Conservation (phyloP, 2,797 vertebrate species). For the Tragelaphus oryx region DNA sequence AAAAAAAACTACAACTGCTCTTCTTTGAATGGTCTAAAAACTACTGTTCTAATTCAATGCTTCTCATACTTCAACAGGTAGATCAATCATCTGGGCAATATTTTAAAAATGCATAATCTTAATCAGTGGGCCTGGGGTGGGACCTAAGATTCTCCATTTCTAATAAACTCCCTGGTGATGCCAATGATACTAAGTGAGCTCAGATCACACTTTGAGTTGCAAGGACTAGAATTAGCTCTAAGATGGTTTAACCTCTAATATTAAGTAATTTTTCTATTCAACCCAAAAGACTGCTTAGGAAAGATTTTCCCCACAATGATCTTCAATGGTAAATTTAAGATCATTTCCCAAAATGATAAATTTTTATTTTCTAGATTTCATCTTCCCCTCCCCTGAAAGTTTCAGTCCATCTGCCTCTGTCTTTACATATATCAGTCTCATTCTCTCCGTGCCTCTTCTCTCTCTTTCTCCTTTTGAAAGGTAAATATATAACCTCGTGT, state of each 20-base stretch:
- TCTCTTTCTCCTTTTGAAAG: neutral
- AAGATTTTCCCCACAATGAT: neutral
- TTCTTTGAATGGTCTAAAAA: neutral
- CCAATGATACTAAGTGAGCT: neutral
- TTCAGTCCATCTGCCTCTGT: neutral
- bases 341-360: constrained; percentile 11
- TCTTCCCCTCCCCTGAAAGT: neutral
- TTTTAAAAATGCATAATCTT: neutral
- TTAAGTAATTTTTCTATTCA: neutral
- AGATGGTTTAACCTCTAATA: neutral
- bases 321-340: neutral
- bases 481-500: constrained; percentile 18
- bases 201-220: neutral
- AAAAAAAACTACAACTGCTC: neutral
- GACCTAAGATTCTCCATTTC: neutral
- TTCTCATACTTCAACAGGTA: neutral
- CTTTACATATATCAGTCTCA: neutral
- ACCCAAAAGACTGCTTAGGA: neutral
- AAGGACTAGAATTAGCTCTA: neutral
- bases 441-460: neutral
- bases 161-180: neutral
- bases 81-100: neutral
- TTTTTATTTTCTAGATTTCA: neutral
- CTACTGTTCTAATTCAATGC: neutral
- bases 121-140: neutral